A percentile compares a stretch with the other conserved stretches of the same genome.
Conservation (phyloP, 2,797 vertebrate species). For the Dipus sagitta region DNA sequence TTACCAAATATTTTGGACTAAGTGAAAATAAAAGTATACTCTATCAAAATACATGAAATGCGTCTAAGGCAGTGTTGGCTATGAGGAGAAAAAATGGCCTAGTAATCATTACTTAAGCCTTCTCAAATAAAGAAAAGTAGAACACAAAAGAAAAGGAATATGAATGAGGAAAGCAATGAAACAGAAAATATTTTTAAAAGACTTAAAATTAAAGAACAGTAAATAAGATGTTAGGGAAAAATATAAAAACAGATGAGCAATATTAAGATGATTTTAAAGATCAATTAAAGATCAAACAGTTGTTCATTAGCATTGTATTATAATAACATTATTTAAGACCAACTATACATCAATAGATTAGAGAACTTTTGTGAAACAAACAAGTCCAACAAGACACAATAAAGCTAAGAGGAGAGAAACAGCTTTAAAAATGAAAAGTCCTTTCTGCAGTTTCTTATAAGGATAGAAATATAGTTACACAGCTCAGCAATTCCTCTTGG, state of each 20-base stretch:
- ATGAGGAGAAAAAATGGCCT: background rate
- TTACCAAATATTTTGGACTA: constrained; percentile 35
- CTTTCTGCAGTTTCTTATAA: background rate
- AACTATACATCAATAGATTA: background rate
- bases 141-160: background rate
- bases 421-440: background rate
- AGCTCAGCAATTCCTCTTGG: constrained; percentile 2
- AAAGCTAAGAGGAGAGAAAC: background rate
- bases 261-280: background rate
- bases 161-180: constrained; percentile 32
- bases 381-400: background rate
- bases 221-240: constrained; percentile 36
- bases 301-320: background rate
- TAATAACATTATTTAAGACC: background rate
- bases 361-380: background rate
- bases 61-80: background rate
- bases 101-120: constrained; percentile 38
- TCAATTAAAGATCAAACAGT: background rate
- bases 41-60: background rate
- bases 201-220: constrained; percentile 26
- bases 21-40: constrained; percentile 34
- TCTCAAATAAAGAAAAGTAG: background rate
- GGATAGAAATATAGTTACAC: background rate
- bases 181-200: constrained; percentile 44
- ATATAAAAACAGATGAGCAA: background rate